A percentile compares a stretch with the other conserved stretches of the same genome.
Conservation (phyloP, 2,888 invertebrate species). For the Tholera decimalis region DNA sequence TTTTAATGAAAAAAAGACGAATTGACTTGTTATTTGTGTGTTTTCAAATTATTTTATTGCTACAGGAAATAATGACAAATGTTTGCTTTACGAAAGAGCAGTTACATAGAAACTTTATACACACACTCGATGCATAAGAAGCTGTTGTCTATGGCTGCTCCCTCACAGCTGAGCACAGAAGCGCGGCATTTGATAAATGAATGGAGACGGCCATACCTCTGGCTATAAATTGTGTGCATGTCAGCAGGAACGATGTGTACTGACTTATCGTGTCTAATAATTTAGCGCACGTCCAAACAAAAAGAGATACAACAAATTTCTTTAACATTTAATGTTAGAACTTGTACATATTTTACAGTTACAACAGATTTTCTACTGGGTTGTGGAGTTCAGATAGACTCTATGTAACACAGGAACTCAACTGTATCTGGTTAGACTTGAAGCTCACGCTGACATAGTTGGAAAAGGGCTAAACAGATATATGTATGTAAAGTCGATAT, state of each 20-base stretch:
- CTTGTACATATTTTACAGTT: not conserved
- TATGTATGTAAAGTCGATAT: too few species aligned
- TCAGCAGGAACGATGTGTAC: slow-evolving; percentile 50
- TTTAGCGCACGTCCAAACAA: slow-evolving; percentile 29
- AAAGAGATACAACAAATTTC: slow-evolving; percentile 30
- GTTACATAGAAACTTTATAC: not conserved
- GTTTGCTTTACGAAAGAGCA: not conserved
- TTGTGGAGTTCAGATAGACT: too few species aligned
- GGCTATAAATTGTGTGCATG: slow-evolving; percentile 58
- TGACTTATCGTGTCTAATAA: slow-evolving; percentile 55
- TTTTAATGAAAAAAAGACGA: too few species aligned
- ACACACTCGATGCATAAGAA: not conserved
- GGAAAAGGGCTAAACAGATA: too few species aligned
- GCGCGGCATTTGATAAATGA: slow-evolving; percentile 66
- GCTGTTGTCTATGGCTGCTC: slow-evolving; percentile 25
- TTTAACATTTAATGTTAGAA: slow-evolving; percentile 2
- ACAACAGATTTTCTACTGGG: not conserved
- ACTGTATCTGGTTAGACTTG: too few species aligned
- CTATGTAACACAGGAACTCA: too few species aligned
- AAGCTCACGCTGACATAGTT: too few species aligned
- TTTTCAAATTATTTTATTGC: too few species aligned
- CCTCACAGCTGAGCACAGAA: slow-evolving; percentile 51
- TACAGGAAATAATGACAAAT: not conserved
- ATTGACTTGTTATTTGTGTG: too few species aligned
- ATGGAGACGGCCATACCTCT: slow-evolving; percentile 55